Percentiles rank a stretch among this genome's conserved stretches.
Evolutionary conservation across 2,113 vertebrate species (phyloP).

Genomic region (Danio rerio): DNA sequence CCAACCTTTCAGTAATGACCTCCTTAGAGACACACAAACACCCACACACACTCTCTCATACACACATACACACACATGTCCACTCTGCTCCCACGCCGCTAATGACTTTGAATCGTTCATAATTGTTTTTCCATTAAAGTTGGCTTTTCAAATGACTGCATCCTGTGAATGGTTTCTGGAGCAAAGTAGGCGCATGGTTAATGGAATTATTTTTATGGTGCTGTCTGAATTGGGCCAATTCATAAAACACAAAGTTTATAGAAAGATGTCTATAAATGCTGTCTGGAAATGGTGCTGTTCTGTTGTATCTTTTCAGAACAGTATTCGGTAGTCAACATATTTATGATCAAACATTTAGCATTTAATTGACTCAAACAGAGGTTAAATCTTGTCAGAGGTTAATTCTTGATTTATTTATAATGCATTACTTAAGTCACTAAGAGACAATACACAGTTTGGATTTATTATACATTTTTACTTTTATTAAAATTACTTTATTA

Average conservation of each 20-base stretch:
- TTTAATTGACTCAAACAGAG: not conserved
- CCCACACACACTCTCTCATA: conserved; percentile 9
- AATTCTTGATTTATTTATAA: not conserved
- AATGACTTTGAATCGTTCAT: conserved; percentile 65
- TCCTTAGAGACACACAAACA: conserved; percentile 38
- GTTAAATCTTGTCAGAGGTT: not conserved
- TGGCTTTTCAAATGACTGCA: conserved; percentile 44
- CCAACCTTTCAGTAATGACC: conserved; percentile 57
- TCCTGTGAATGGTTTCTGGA: not conserved
- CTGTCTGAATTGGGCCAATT: not conserved
- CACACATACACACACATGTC: conserved; percentile 41
- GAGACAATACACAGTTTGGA: not conserved
- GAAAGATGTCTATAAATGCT: not conserved
- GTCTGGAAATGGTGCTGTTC: not conserved
- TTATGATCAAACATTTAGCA: not conserved
- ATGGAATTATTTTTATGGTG: not conserved
- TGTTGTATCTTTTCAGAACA: not conserved
- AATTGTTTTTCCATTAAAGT: conserved; percentile 66
- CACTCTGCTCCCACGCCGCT: conserved; percentile 22
- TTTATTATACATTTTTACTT: not conserved
- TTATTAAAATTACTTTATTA: too few species aligned
- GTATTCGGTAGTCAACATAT: too few species aligned
- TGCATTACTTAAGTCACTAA: not conserved
- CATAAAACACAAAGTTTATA: not conserved
- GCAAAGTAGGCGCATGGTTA: not conserved